phyloP scores from a whole-genome alignment of 2,113 vertebrate species.

The Panthera leo region DNA sequence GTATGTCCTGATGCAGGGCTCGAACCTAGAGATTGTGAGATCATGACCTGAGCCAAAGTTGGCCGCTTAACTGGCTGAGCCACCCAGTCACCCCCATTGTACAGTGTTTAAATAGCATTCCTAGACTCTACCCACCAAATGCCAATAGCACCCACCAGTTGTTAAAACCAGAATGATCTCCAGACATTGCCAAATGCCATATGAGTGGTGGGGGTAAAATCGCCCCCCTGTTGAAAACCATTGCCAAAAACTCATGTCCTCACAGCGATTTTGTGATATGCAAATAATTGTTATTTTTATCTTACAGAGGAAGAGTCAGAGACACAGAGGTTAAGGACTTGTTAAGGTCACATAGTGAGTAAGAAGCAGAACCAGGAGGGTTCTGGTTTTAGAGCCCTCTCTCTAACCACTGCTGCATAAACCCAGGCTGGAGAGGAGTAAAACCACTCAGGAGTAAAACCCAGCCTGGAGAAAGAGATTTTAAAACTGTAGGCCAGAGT shows the following conservation, averaged over 20 bases:
- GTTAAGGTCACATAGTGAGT: not conserved
- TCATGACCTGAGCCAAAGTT: no score
- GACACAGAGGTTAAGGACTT: not conserved
- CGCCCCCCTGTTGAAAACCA: not conserved
- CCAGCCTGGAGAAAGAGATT: not conserved
- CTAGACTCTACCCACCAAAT: not conserved
- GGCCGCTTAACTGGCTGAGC: no score
- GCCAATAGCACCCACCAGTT: not conserved
- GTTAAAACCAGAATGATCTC: not conserved
- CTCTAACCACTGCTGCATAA: not conserved
- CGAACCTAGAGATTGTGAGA: no score
- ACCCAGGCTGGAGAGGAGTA: not conserved
- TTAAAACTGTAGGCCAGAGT: not conserved
- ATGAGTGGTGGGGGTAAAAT: not conserved
- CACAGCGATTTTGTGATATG: not conserved
- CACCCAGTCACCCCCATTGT: not conserved
- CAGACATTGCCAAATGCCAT: not conserved
- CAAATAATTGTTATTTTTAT: not conserved
- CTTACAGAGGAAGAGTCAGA: not conserved
- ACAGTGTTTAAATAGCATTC: not conserved
- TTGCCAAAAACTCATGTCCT: not conserved
- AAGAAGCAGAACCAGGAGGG: not conserved
- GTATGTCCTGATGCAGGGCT: no score
- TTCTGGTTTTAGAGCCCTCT: not conserved
- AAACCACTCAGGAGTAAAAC: not conserved